Base-by-base conservation (phyloP, 2,888 invertebrate species). In the Parasteatoda lunata region DNA sequence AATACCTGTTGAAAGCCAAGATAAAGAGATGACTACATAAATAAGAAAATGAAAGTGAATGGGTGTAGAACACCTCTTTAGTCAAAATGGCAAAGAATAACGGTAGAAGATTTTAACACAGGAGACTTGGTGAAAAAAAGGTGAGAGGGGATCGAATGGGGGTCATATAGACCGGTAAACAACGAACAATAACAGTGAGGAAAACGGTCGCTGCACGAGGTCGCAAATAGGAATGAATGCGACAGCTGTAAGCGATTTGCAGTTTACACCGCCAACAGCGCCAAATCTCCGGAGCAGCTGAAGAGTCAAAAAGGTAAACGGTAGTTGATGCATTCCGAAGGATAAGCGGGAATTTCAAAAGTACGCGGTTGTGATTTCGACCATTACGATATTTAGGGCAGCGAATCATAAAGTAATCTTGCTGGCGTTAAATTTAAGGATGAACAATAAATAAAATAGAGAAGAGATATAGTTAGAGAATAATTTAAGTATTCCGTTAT, bases 191-290 rank as follows among this genome's bases (percentile, higher is more conserved):
- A 48, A 52, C 66, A 59, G 65, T 48, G 48, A 69, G 71, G 47
- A 48, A 75, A 83, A 83, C 72, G 84, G 65, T 52, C 70, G 66
- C 75, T 66, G 84, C 51, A 48, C 70, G 82, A 76, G 76, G 82
- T 77, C 72, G 72, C 84, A 78, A 77, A 84, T 52, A 76, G 11
- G 59, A 59, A 30, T 30, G 30, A 30, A 30, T 66, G 9, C 76
- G 77, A 77, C 83, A 84, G 83, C 83, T 77, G 83, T 45, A 48
- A 8, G 66, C 49, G 47, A 52, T 59, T 47, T 0, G n/a, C 6
- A 47, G 71, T 65, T 70, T 47, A 6, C 59, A n/a, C 54, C 81
- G 81, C 81, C 81, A 81, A 81, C 9, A 48, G 49, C 81, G 81
- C 81, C 81, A 81, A 75, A 59, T 72, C n/a, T 52, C 11, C 7